Percentiles rank a stretch among this genome's conserved stretches.
Evolutionary conservation across 1,140 invertebrate species (phyloP).

Genomic region (Drosophila trapezifrons): DNA sequence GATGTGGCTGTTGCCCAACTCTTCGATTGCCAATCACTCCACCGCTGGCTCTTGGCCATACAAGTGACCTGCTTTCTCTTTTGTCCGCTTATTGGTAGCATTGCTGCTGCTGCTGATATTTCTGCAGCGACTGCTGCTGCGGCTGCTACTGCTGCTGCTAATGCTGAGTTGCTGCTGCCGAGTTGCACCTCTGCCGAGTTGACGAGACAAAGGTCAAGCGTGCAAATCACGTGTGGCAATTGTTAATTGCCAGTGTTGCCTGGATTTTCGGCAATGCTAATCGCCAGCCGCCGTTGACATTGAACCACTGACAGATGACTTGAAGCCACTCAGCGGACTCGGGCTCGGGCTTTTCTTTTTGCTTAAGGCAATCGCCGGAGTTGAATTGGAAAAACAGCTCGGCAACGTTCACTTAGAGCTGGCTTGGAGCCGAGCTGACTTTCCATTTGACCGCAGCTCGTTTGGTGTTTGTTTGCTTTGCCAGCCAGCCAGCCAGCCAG

Average conservation of each 20-base stretch:
- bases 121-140: constrained; percentile 5
- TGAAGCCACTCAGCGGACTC: constrained; percentile 1
- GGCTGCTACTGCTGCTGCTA: constrained; percentile 5
- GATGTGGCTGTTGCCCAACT: constrained; percentile 69
- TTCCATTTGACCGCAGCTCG: constrained; percentile 79
- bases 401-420: constrained; percentile 46
- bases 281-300: constrained; percentile 37
- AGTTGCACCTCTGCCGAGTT: constrained; percentile 16
- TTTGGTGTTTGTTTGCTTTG: constrained; percentile 38
- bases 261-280: constrained; percentile 54
- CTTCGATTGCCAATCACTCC: constrained; percentile 79
- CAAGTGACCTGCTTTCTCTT: constrained; percentile 82
- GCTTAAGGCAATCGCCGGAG: constrained; percentile 34
- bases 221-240: constrained; percentile 74
- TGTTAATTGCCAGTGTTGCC: constrained; percentile 44
- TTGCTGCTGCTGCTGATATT: constrained; percentile 10
- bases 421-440: constrained; percentile 55
- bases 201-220: constrained; percentile 46
- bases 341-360: constrained; percentile 40
- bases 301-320: constrained; percentile 39
- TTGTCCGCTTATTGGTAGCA: constrained; percentile 76
- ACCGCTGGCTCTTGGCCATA: constrained; percentile 71
- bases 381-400: constrained; percentile 72
- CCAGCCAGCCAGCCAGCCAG: background rate
- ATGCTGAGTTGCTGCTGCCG: constrained; percentile 33